phyloP scores from a whole-genome alignment of 2,888 invertebrate species.

The Antheraea assamensis region DNA sequence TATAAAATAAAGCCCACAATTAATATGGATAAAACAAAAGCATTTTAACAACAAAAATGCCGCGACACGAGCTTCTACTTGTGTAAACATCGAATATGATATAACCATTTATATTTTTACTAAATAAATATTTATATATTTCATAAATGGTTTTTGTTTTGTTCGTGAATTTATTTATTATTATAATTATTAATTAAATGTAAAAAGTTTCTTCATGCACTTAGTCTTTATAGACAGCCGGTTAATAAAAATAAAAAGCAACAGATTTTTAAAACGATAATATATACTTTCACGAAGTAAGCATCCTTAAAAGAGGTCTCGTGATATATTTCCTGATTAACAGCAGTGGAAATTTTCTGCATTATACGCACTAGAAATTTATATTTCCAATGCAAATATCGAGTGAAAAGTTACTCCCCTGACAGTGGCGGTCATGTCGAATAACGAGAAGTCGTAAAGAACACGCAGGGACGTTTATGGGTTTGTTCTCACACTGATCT shows the following conservation, averaged over 20 bases:
- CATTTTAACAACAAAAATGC: background rate
- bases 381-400: constrained; percentile 24
- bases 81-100: too few relatives aligned
- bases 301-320: background rate
- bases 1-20: too few relatives aligned
- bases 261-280: too few relatives aligned
- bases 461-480: constrained; percentile 53
- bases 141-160: background rate
- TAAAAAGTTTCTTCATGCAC: too few relatives aligned
- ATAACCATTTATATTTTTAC: too few relatives aligned
- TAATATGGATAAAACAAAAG: background rate
- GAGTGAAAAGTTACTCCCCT: constrained; percentile 28
- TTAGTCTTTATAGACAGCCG: too few relatives aligned
- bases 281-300: too few relatives aligned
- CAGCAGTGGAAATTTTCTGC: background rate
- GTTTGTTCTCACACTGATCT: constrained; percentile 59
- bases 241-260: too few relatives aligned
- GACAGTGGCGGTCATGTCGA: constrained; percentile 40
- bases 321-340: background rate
- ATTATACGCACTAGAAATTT: background rate
- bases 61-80: too few relatives aligned
- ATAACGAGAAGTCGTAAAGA: constrained; percentile 65
- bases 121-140: background rate
- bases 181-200: background rate
- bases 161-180: background rate